These are phyloP conservation scores for Platygyra sinensis DNA, from an alignment of 64 coral and sea anemone genomes.

Conservation along the genomic window DNA sequence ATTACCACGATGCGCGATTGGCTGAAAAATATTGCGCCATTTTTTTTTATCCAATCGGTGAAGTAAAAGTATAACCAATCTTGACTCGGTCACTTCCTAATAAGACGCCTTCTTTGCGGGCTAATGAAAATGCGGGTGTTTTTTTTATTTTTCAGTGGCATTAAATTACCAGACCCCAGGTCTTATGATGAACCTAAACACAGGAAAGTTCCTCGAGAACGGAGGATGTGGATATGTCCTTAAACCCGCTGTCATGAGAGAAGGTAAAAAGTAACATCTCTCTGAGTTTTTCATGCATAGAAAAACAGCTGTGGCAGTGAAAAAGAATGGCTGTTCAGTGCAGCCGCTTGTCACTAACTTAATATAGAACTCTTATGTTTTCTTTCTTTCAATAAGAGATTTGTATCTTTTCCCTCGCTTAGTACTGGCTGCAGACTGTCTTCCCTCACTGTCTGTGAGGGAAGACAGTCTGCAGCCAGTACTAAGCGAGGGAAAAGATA, in stretches of 20 bases:
- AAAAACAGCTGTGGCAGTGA: too few species aligned
- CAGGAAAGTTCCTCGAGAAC: constrained; percentile 90
- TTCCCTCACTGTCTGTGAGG: too few species aligned
- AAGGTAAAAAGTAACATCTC: constrained; percentile 57
- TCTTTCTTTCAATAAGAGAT: too few species aligned
- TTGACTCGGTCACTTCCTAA: background rate
- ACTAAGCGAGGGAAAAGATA: too few species aligned
- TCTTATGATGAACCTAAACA: constrained; percentile 90
- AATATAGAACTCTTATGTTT: too few species aligned
- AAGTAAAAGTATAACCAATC: background rate
- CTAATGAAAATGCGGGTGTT: too few species aligned
- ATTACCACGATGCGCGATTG: background rate
- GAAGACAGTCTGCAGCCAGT: too few species aligned
- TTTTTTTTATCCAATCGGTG: background rate
- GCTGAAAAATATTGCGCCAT: background rate
- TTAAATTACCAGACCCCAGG: constrained; percentile 95
- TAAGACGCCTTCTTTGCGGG: background rate
- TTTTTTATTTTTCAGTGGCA: constrained; percentile 60
- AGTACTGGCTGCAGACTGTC: too few species aligned
- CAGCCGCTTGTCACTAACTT: too few species aligned
- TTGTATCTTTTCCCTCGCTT: too few species aligned
- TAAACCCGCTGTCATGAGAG: constrained; percentile 97
- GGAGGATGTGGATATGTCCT: constrained; percentile 96
- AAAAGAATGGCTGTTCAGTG: too few species aligned
- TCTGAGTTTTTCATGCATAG: too few species aligned